These are phyloP conservation scores for Leuciscus idus DNA, from an alignment of 2,113 vertebrate genomes.

Conservation along the genomic window DNA sequence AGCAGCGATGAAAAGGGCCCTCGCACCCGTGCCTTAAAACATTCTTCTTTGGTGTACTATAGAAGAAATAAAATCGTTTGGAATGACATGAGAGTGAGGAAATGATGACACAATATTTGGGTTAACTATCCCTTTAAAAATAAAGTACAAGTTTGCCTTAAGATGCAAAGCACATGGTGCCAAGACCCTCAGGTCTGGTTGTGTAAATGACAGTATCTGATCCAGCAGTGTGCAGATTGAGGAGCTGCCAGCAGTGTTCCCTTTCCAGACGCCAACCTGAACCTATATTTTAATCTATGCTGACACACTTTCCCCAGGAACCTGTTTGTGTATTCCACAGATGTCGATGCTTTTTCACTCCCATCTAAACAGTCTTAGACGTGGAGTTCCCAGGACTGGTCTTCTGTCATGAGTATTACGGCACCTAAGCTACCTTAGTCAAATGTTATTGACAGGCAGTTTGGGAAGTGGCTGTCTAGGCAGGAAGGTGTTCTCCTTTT, in stretches of 20 bases:
- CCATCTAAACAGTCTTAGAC: slow-evolving; percentile 9
- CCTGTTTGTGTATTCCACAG: slow-evolving; percentile 43
- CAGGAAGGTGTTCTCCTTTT: slow-evolving; percentile 26
- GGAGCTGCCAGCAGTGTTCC: slow-evolving; percentile 9
- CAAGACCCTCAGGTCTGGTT: background rate
- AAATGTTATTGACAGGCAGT: background rate
- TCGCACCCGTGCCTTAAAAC: background rate
- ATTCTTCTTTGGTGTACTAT: background rate
- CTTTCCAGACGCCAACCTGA: background rate
- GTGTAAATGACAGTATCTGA: slow-evolving; percentile 22
- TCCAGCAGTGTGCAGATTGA: slow-evolving; percentile 6
- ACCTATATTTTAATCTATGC: slow-evolving; percentile 21
- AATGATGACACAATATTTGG: background rate
- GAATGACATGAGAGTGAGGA: background rate
- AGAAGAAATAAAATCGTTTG: background rate
- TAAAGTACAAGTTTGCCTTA: background rate
- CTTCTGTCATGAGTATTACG: slow-evolving; percentile 34
- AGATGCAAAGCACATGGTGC: background rate
- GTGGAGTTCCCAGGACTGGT: slow-evolving; percentile 6
- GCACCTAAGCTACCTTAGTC: slow-evolving; percentile 7
- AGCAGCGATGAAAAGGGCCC: no score
- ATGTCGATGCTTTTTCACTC: slow-evolving; percentile 17
- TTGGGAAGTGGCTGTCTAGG: background rate
- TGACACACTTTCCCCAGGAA: slow-evolving; percentile 38
- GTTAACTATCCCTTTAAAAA: background rate